Conservation (phyloP, 2,113 vertebrate genomes). For the Hydrolagus affinis region DNA sequence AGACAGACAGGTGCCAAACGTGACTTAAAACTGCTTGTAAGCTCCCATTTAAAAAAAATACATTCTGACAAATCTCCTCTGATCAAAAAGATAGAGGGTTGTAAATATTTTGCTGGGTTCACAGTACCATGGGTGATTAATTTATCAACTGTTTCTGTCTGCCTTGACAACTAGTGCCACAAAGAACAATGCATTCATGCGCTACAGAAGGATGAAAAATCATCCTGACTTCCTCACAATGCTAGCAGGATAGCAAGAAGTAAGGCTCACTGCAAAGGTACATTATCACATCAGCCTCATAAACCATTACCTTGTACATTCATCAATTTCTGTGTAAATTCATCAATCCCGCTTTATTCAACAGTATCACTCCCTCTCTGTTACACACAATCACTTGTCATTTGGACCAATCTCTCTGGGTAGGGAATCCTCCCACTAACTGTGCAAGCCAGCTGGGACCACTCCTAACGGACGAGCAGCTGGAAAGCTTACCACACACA, state of each 20-base stretch:
- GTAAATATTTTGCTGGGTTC: neutral
- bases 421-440: too few species aligned
- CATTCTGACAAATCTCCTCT: neutral
- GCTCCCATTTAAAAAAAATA: neutral
- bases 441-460: too few species aligned
- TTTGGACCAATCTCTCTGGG: too few species aligned
- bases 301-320: too few species aligned
- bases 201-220: neutral
- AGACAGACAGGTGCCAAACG: constrained; percentile 40
- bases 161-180: neutral
- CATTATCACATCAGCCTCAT: neutral
- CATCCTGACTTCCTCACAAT: neutral
- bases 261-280: neutral
- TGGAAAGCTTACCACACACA: too few species aligned
- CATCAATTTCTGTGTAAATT: neutral
- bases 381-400: neutral
- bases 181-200: neutral
- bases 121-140: neutral
- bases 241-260: neutral
- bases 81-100: neutral
- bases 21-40: constrained; percentile 33
- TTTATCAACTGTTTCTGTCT: neutral
- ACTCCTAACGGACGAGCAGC: too few species aligned
- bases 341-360: neutral
- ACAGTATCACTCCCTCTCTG: neutral